Evolutionary conservation across 2,797 vertebrate genomes (phyloP).

Genomic region (Phataginus tetradactyla): DNA sequence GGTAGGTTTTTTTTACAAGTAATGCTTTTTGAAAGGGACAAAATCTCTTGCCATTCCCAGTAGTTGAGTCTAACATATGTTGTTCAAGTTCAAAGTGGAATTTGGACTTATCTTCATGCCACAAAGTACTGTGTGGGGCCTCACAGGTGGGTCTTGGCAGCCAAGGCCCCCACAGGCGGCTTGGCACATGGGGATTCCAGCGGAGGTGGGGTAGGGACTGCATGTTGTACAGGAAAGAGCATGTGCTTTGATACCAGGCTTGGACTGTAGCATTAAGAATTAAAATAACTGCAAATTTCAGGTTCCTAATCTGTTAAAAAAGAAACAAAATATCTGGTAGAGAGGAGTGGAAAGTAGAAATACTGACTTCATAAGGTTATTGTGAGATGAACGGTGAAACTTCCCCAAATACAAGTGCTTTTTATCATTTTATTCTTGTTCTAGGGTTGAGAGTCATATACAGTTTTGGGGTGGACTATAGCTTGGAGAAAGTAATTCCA

Average conservation of each 20-base stretch:
- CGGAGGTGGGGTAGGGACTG: too few species aligned
- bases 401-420: neutral
- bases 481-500: neutral
- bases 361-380: neutral
- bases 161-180: neutral
- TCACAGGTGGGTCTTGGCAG: neutral
- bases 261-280: neutral
- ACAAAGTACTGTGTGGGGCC: neutral
- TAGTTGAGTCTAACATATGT: neutral
- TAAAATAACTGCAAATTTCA: neutral
- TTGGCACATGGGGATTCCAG: neutral
- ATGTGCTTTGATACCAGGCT: neutral
- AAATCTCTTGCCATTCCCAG: neutral
- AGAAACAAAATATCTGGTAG: neutral
- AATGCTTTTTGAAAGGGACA: neutral
- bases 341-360: neutral
- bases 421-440: neutral
- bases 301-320: neutral
- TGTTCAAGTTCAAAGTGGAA: neutral
- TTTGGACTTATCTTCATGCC: neutral
- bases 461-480: neutral
- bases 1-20: neutral
- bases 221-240: accelerated
- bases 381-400: neutral
- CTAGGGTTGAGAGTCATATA: neutral